A percentile compares a stretch with the other conserved stretches of the same genome.
Evolutionary conservation across 2,888 invertebrate species (phyloP).

Genomic region (Sinotaia quadrata): DNA sequence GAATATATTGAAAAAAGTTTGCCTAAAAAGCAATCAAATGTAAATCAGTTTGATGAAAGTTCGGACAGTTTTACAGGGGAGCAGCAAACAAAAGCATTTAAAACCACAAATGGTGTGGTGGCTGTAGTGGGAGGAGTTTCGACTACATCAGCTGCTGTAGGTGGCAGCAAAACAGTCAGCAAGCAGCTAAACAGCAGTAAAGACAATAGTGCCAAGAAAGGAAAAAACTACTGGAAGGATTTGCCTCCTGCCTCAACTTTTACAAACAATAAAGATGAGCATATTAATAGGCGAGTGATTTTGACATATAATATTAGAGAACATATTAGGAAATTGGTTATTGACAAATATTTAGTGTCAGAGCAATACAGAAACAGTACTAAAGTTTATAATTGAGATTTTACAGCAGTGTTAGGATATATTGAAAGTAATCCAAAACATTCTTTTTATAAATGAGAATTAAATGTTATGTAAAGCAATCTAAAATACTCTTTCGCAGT

Average conservation of each 20-base stretch:
- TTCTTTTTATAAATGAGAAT: too few relatives aligned
- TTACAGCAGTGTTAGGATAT: too few relatives aligned
- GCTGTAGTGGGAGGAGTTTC: slow-evolving; percentile 33
- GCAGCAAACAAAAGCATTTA: slow-evolving; percentile 62
- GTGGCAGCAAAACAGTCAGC: slow-evolving; percentile 46
- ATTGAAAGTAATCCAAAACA: too few relatives aligned
- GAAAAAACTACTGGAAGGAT: slow-evolving; percentile 62
- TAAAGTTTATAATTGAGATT: too few relatives aligned
- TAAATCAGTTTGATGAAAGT: slow-evolving; percentile 66
- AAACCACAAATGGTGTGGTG: slow-evolving; percentile 53
- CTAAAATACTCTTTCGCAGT: too few relatives aligned
- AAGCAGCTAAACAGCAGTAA: slow-evolving; percentile 63
- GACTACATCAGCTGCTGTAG: slow-evolving; percentile 17
- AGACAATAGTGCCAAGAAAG: slow-evolving; percentile 60
- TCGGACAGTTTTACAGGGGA: slow-evolving; percentile 64
- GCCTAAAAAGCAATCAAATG: slow-evolving; percentile 60
- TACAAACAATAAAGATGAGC: slow-evolving; percentile 69
- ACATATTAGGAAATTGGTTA: too few relatives aligned
- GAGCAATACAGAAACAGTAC: too few relatives aligned
- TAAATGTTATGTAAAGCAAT: too few relatives aligned
- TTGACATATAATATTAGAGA: background rate
- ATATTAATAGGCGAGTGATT: slow-evolving; percentile 57
- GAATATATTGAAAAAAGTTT: slow-evolving; percentile 67
- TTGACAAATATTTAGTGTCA: too few relatives aligned
- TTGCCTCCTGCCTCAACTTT: slow-evolving; percentile 56